These are phyloP conservation scores for Cephus nigrinus DNA, from an alignment of 2,888 invertebrate species.

Conservation along the genomic window DNA sequence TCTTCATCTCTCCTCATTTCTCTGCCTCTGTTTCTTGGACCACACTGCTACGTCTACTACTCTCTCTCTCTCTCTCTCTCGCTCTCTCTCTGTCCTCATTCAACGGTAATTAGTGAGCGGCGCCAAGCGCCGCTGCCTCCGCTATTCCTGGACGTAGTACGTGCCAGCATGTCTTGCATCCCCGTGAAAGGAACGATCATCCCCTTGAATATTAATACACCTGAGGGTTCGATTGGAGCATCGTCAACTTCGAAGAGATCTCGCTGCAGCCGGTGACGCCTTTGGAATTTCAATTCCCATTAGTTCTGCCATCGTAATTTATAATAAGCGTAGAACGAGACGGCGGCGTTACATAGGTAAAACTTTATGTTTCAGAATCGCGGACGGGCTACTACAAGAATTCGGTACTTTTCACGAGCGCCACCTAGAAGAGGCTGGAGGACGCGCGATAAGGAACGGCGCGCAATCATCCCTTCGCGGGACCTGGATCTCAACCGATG, in stretches of 20 bases:
- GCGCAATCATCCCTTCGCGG: constrained; percentile 19
- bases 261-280: not conserved
- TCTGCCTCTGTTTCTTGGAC: constrained; percentile 10
- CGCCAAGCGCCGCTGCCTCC: constrained; percentile 17
- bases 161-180: not conserved
- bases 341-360: not conserved
- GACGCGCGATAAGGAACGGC: constrained; percentile 39
- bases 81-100: constrained; percentile 31
- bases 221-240: not conserved
- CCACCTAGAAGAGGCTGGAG: constrained; percentile 71
- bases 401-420: constrained; percentile 89
- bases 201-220: not conserved
- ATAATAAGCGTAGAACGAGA: not conserved
- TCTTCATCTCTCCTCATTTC: constrained; percentile 19
- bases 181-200: not conserved
- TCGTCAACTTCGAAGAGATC: not conserved
- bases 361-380: constrained; percentile 64
- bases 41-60: not conserved
- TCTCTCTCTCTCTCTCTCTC: constrained; percentile 21
- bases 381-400: constrained; percentile 85
- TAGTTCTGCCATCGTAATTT: not conserved
- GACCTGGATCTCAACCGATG: not conserved
- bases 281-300: not conserved
- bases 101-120: constrained; percentile 57
- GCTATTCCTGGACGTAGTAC: not conserved